A percentile compares a stretch with the other conserved stretches of the same genome.
Conservation (phyloP, 2,888 invertebrate species). For the Hanleya hanleyi region DNA sequence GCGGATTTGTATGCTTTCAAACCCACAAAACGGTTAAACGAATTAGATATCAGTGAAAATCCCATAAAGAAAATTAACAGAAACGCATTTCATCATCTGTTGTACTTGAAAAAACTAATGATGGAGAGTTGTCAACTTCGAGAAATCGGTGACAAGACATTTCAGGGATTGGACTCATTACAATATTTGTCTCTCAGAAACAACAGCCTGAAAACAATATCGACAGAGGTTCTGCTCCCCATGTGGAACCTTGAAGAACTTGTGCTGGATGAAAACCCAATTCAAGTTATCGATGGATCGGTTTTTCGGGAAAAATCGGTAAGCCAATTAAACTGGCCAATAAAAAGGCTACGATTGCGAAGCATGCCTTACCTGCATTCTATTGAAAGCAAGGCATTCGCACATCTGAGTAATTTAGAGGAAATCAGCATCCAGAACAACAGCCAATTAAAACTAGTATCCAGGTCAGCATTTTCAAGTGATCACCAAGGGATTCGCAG, state of each 20-base stretch:
- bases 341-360: background rate
- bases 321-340: background rate
- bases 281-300: background rate
- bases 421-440: background rate
- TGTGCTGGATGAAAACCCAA: background rate
- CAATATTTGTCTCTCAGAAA: background rate
- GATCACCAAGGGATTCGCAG: too few relatives aligned
- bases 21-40: background rate
- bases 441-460: background rate
- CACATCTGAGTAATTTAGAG: background rate
- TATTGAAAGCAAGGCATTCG: background rate
- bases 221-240: background rate
- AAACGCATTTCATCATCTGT: background rate
- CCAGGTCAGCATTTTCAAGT: background rate
- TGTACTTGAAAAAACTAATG: background rate
- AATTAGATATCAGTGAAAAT: conserved; percentile 2
- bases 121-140: background rate
- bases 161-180: background rate
- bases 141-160: background rate
- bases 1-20: background rate
- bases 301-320: background rate
- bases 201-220: background rate
- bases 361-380: background rate
- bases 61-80: background rate
- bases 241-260: background rate